Conservation (phyloP, 2,888 invertebrate genomes). For the Microdon myrmicae region DNA sequence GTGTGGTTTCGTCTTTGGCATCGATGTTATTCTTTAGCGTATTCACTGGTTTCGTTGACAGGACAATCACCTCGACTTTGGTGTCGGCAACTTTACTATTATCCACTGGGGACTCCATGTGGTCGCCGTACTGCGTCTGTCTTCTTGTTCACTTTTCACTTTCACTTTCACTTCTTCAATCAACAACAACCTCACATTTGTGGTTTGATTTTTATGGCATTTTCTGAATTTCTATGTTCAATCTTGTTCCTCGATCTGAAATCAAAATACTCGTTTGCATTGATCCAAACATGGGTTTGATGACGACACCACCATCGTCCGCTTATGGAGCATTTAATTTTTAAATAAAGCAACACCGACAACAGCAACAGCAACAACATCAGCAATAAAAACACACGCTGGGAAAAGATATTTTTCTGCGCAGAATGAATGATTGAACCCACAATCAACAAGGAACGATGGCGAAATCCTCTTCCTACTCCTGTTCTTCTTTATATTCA, state of each 20-base stretch:
- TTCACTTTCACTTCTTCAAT: conserved; percentile 15
- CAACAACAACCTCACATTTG: neutral
- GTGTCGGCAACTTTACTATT: conserved; percentile 54
- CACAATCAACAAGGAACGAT: too few relatives aligned
- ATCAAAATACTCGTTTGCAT: conserved; percentile 14
- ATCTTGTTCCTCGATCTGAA: conserved; percentile 9
- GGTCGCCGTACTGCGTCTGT: neutral
- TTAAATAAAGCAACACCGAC: too few relatives aligned
- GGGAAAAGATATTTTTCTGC: too few relatives aligned
- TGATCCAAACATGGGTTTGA: conserved; percentile 14
- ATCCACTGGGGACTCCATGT: conserved; percentile 42
- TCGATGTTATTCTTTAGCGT: conserved; percentile 66
- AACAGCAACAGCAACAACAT: too few relatives aligned
- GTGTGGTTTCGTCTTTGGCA: conserved; percentile 63
- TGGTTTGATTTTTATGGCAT: conserved; percentile 31
- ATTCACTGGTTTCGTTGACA: conserved; percentile 62
- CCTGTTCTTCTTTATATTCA: neutral
- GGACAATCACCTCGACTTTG: conserved; percentile 63
- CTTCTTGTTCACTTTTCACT: conserved; percentile 18
- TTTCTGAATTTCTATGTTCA: conserved; percentile 19
- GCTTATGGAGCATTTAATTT: too few relatives aligned
- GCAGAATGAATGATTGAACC: too few relatives aligned
- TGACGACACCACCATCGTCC: too few relatives aligned
- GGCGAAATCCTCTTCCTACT: too few relatives aligned
- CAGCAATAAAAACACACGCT: too few relatives aligned